Percentiles rank a stretch among this genome's conserved stretches.
phyloP scores from a whole-genome alignment of 2,888 invertebrate species.

The Labia minor region DNA sequence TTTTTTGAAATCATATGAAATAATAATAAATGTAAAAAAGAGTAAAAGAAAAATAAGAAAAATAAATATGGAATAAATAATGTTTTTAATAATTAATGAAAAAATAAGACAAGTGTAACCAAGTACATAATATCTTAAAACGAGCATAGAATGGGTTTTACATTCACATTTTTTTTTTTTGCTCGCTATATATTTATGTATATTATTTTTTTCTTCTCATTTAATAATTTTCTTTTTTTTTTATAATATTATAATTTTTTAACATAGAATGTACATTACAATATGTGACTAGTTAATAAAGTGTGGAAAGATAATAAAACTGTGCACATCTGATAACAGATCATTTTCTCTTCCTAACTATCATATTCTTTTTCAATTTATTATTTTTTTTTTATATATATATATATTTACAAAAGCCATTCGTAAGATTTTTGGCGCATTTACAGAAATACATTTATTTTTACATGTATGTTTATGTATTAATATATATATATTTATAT shows the following conservation, averaged over 20 bases:
- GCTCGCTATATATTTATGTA: not conserved
- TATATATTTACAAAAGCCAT: conserved; percentile 3
- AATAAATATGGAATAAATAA: not conserved
- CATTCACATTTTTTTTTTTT: not conserved
- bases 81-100: conserved; percentile 1
- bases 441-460: conserved; percentile 13
- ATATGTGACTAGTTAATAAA: conserved; percentile 5
- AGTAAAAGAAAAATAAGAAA: not conserved
- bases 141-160: not conserved
- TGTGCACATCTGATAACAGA: not conserved
- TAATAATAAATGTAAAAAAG: too few relatives aligned
- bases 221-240: too few relatives aligned
- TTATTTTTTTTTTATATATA: not conserved
- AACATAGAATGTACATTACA: conserved; percentile 7
- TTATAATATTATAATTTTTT: not conserved
- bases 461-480: not conserved
- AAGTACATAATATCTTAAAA: not conserved
- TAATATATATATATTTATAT: too few relatives aligned
- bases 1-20: too few relatives aligned
- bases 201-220: too few relatives aligned
- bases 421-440: not conserved
- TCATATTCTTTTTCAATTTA: too few relatives aligned
- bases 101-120: not conserved
- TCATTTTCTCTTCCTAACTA: not conserved
- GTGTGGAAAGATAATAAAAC: conserved; percentile 13